Percentiles rank a stretch among this genome's conserved stretches.
Conservation (phyloP, 1,140 invertebrate species). For the Cardiocondyla obscurior region DNA sequence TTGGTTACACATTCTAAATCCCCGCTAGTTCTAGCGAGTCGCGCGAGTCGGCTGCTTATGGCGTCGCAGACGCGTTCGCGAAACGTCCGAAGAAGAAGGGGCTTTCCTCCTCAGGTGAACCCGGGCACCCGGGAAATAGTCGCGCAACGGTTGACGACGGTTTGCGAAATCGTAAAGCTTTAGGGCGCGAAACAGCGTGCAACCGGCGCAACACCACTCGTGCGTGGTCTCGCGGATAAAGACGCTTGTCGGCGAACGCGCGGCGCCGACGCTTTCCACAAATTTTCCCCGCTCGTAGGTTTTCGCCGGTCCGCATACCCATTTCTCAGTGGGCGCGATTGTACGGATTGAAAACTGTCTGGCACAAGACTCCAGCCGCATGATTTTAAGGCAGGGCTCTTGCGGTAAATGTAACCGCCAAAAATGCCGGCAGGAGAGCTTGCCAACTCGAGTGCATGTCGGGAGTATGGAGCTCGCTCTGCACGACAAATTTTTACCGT, state of each 20-base stretch:
- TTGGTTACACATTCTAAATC: constrained; percentile 59
- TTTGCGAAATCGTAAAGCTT: constrained; percentile 50
- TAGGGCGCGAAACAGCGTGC: constrained; percentile 35
- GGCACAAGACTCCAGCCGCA: constrained; percentile 34
- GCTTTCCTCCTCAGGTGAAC: constrained; percentile 39
- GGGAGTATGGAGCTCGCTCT: neutral
- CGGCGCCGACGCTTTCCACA: constrained; percentile 60
- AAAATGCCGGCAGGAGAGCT: constrained; percentile 34
- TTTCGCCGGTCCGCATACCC: constrained; percentile 4
- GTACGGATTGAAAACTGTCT: constrained; percentile 66
- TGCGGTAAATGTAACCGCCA: neutral
- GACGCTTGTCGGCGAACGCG: constrained; percentile 61
- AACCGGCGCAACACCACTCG: constrained; percentile 49
- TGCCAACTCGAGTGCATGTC: constrained; percentile 42
- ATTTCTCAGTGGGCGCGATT: neutral
- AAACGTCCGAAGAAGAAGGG: constrained; percentile 61
- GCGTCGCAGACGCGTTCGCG: constrained; percentile 67
- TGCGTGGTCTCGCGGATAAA: constrained; percentile 64
- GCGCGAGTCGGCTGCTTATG: constrained; percentile 70
- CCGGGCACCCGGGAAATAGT: constrained; percentile 9
- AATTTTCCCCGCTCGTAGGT: constrained; percentile 59
- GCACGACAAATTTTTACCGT: neutral
- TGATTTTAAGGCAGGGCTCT: constrained; percentile 59
- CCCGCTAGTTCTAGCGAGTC: constrained; percentile 68
- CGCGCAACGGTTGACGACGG: constrained; percentile 10